phyloP scores from a whole-genome alignment of 2,888 invertebrate genomes.

The Nymphalis c-album region DNA sequence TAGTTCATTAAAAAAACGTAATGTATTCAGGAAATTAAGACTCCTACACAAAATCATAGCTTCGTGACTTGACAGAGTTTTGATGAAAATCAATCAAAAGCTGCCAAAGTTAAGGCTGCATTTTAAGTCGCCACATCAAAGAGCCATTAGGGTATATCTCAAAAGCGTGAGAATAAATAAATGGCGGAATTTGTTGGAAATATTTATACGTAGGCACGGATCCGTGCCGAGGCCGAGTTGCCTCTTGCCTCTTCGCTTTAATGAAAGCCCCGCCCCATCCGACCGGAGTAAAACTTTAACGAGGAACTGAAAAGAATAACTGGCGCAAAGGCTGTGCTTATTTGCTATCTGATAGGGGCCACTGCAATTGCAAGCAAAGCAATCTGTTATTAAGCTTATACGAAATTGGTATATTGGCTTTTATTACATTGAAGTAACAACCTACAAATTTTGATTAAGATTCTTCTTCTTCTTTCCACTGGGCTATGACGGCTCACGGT shows the following conservation, averaged over 20 bases:
- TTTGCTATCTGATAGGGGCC: slow-evolving; percentile 44
- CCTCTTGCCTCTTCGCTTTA: slow-evolving; percentile 74
- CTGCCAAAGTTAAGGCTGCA: slow-evolving; percentile 70
- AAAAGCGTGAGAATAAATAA: slow-evolving; percentile 77
- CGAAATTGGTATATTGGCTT: neutral
- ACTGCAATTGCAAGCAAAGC: slow-evolving; percentile 27
- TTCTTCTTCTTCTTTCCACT: too few species aligned
- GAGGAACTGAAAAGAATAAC: slow-evolving; percentile 61
- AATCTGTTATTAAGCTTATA: slow-evolving; percentile 29
- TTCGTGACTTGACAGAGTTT: slow-evolving; percentile 53
- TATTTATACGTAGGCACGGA: slow-evolving; percentile 69
- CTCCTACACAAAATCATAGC: slow-evolving; percentile 48
- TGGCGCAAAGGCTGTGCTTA: slow-evolving; percentile 51
- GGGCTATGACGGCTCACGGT: neutral
- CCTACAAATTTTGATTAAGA: too few species aligned
- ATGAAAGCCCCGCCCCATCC: slow-evolving; percentile 69
- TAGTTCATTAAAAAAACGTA: neutral
- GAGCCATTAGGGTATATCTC: slow-evolving; percentile 77
- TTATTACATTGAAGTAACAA: neutral
- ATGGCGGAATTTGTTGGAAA: slow-evolving; percentile 72
- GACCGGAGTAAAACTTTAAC: slow-evolving; percentile 64
- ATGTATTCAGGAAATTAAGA: slow-evolving; percentile 48
- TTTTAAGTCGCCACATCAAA: slow-evolving; percentile 75
- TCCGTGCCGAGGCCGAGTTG: slow-evolving; percentile 60
- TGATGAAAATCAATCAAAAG: slow-evolving; percentile 72